Conservation (phyloP, 2,888 invertebrate species). For the Labia minor region DNA sequence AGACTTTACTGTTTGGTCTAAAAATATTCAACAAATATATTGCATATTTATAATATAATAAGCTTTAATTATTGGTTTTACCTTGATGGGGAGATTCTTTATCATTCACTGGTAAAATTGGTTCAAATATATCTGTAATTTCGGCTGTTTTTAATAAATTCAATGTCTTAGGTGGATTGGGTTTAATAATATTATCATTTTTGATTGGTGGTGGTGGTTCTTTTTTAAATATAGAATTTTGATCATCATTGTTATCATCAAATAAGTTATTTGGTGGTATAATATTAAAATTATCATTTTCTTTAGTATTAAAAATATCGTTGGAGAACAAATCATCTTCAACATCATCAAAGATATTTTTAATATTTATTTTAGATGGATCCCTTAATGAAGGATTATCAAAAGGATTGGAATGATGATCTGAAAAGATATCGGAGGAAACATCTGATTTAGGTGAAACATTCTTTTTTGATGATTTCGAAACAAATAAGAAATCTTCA, state of each 20-base stretch:
- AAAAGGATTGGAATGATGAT: conserved; percentile 29
- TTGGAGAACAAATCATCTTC: conserved; percentile 19
- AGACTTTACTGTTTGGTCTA: too few species aligned
- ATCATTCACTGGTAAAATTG: neutral
- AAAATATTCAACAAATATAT: too few species aligned
- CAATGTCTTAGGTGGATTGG: conserved; percentile 26
- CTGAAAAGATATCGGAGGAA: conserved; percentile 30
- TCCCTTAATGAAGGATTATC: conserved; percentile 36
- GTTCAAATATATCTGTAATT: neutral
- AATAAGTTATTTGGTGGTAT: neutral
- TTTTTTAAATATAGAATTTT: conserved; percentile 17
- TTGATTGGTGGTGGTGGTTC: neutral
- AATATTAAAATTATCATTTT: conserved; percentile 14
- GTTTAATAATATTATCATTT: conserved; percentile 16
- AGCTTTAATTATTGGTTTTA: too few species aligned
- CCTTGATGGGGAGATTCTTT: too few species aligned
- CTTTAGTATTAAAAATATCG: neutral
- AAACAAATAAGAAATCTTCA: conserved; percentile 9
- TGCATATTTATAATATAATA: too few species aligned
- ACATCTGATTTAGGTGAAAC: conserved; percentile 22
- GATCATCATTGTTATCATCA: conserved; percentile 17
- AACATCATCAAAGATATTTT: conserved; percentile 27
- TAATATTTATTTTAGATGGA: conserved; percentile 40
- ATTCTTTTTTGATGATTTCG: neutral
- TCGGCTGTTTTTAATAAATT: conserved; percentile 23